Evolutionary conservation across 2,113 vertebrate genomes (phyloP).

Genomic region (Sander lucioperca): DNA sequence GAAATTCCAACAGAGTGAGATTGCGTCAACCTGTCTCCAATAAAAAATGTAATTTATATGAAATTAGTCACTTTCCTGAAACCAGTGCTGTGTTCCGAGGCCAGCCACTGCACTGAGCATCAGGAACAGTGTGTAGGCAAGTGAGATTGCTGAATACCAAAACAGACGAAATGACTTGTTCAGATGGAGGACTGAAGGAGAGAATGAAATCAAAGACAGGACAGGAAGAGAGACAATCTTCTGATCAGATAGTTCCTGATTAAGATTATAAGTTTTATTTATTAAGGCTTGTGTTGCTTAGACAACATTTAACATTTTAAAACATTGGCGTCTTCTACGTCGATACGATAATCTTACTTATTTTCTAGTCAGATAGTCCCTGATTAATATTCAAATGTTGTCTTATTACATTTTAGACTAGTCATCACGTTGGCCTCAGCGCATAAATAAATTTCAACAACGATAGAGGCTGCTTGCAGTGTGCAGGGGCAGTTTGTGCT

Average conservation of each 20-base stretch:
- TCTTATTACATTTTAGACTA: background rate
- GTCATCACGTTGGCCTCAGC: background rate
- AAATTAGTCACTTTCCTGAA: background rate
- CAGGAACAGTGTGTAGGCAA: background rate
- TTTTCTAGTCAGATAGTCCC: background rate
- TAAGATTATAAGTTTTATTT: background rate
- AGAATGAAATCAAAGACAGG: constrained; percentile 17
- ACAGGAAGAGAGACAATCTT: background rate
- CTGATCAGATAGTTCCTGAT: background rate
- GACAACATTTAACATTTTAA: background rate
- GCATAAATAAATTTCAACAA: too few species aligned
- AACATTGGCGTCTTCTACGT: background rate
- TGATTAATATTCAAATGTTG: background rate
- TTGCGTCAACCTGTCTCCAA: too few species aligned
- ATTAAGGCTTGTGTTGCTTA: background rate
- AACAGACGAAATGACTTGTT: background rate
- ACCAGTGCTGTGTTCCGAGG: background rate
- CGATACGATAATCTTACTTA: too few species aligned
- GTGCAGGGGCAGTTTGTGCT: too few species aligned
- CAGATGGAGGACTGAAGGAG: background rate
- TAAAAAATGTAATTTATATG: too few species aligned
- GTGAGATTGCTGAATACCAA: background rate
- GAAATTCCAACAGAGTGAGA: too few species aligned
- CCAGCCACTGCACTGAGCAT: background rate
- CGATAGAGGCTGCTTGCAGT: too few species aligned